Conservation (phyloP, 1,140 invertebrate species). For the Macrotrachela quadricornifera region DNA sequence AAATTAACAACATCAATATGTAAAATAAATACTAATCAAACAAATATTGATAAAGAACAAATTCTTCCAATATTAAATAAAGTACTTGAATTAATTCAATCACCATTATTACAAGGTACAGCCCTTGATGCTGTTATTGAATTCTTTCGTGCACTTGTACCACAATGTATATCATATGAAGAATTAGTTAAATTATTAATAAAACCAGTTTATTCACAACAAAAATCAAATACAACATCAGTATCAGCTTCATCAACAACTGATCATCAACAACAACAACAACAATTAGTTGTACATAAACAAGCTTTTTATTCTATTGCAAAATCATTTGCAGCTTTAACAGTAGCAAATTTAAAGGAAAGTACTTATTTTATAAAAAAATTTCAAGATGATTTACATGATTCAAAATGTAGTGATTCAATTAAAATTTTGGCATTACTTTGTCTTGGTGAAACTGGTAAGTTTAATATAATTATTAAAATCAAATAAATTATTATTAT, state of each 20-base stretch:
- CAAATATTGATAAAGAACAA: conserved; percentile 25
- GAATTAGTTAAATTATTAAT: not conserved
- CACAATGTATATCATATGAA: conserved; percentile 43
- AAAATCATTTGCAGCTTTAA: conserved; percentile 77
- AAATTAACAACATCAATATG: conserved; percentile 33
- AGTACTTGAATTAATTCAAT: conserved; percentile 61
- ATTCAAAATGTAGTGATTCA: conserved; percentile 42
- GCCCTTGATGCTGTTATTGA: conserved; percentile 68
- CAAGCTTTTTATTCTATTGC: conserved; percentile 43
- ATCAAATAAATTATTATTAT: not conserved
- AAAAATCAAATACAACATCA: conserved; percentile 10
- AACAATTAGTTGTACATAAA: conserved; percentile 8
- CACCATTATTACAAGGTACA: conserved; percentile 61
- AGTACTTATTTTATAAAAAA: conserved; percentile 59
- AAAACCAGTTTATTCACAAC: conserved; percentile 10
- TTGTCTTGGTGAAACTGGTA: conserved; percentile 82
- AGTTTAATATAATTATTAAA: conserved; percentile 54
- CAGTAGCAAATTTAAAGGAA: conserved; percentile 43
- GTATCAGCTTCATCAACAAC: not conserved
- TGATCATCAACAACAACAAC: not conserved
- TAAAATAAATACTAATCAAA: conserved; percentile 18
- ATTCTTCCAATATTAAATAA: conserved; percentile 46
- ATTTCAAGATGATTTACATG: conserved; percentile 59
- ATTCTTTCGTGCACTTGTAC: conserved; percentile 71
- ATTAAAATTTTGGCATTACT: conserved; percentile 67